Conservation (phyloP, 1,140 invertebrate species). For the Drosophila punjabiensis region DNA sequence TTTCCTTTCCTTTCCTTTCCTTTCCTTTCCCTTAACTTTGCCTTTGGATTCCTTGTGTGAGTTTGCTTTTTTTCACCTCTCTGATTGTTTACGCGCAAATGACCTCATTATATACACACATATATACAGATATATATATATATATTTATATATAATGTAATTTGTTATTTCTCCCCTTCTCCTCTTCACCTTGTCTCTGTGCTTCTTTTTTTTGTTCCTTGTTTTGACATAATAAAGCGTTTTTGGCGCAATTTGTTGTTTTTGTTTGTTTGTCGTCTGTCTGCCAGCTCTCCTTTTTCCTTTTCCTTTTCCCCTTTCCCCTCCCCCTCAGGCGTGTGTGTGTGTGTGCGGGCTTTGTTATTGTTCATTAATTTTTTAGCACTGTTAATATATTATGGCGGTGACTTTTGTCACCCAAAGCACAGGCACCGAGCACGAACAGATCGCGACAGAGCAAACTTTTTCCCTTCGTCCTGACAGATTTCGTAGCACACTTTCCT, state of each 20-base stretch:
- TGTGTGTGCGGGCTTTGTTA: slow-evolving; percentile 47
- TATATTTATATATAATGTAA: slow-evolving; percentile 63
- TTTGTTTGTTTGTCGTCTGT: slow-evolving; percentile 40
- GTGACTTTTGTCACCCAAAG: slow-evolving; percentile 19
- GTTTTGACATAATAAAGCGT: slow-evolving; percentile 78
- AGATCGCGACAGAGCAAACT: slow-evolving; percentile 1
- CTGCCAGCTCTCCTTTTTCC: slow-evolving; percentile 4
- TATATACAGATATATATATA: slow-evolving; percentile 4
- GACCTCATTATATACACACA: slow-evolving; percentile 70
- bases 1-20: neutral
- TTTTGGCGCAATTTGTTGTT: slow-evolving; percentile 67
- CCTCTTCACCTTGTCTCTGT: slow-evolving; percentile 11
- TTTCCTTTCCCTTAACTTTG: neutral
- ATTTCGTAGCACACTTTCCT: slow-evolving; percentile 22
- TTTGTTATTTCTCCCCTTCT: slow-evolving; percentile 49
- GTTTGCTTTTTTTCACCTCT: slow-evolving; percentile 6
- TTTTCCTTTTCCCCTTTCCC: neutral
- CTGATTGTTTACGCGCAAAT: slow-evolving; percentile 81
- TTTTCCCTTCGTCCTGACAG: neutral
- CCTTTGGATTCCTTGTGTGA: neutral
- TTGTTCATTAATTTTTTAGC: slow-evolving; percentile 78
- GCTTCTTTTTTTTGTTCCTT: slow-evolving; percentile 47
- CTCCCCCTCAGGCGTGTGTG: neutral
- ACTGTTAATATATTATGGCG: slow-evolving; percentile 76
- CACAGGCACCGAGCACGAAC: slow-evolving; percentile 11